Percentiles rank a stretch among this genome's conserved stretches.
phyloP scores from a whole-genome alignment of 2,113 vertebrate genomes.

The Varanus komodoensis region DNA sequence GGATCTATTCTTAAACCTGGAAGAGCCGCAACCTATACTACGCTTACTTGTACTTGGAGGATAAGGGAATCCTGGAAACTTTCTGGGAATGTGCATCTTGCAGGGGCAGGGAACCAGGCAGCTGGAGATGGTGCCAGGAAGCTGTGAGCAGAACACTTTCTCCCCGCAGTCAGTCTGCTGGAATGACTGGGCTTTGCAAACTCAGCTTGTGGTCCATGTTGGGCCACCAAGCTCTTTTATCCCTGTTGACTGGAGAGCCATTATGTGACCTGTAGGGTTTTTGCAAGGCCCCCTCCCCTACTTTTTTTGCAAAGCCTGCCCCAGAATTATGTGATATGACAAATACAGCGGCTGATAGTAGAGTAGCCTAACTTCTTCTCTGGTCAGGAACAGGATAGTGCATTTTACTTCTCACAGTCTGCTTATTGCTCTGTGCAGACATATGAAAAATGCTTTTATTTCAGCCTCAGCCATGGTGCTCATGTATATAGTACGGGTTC shows the following conservation, averaged over 20 bases:
- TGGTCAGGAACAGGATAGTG: background rate
- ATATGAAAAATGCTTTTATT: background rate
- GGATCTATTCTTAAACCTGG: background rate
- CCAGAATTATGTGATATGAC: background rate
- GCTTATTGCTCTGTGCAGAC: background rate
- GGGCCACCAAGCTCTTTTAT: background rate
- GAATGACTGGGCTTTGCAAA: background rate
- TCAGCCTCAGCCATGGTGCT: background rate
- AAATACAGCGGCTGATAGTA: background rate
- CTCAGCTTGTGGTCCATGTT: background rate
- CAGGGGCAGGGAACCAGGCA: background rate
- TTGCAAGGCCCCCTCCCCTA: background rate
- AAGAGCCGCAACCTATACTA: background rate
- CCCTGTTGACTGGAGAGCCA: background rate
- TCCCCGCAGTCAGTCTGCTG: background rate
- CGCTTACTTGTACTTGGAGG: background rate
- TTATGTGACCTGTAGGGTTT: background rate
- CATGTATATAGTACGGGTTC: background rate
- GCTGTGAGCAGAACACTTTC: background rate
- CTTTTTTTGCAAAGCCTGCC: background rate
- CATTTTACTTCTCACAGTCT: background rate
- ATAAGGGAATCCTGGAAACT: background rate
- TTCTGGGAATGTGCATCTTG: background rate
- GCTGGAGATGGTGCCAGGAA: conserved; percentile 3
- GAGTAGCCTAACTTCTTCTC: background rate